Base-by-base conservation (phyloP, 2,113 vertebrate species). In the Brachionichthys hirsutus region DNA sequence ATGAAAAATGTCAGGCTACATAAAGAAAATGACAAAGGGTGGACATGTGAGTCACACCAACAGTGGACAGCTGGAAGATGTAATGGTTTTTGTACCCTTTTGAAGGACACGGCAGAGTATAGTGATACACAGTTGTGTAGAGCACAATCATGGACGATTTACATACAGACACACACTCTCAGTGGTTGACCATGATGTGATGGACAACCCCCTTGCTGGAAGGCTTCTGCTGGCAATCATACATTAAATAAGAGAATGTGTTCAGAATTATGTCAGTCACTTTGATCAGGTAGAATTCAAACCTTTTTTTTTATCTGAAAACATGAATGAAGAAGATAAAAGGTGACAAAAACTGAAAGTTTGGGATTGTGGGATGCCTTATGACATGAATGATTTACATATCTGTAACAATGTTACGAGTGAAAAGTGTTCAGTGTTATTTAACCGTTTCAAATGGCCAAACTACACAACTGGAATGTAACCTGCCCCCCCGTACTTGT, bases 1-100 rank as follows among this genome's bases (percentile, higher is more conserved):
- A 64, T 66, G 56, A 62, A 67, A 64, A 38, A 60, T 67, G 61
- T 56, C 54, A 60, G 40, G 52, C 36, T 30, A 35, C 36, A 62
- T 75, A 50, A 48, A 54, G 51, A 51, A 63, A 55, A 74, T 54
- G 54, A 55, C 64, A 75, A 81, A 73, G 19, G 43, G 47, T 52
- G 13, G 17, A 36, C 38, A 48, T 15, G 12, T 1, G 53, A 63
- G 46, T 73, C 42, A 49, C 11, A 35, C 22, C 9, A 22, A 12
- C 14, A 41, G 12, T 4, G 42, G 46, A 57, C 20, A 19, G 40
- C n/a, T 14, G 51, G 47, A 16, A n/a, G 8, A 3, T 15, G 62
- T 73, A 50, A 79, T 73, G 38, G 43, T 35, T 54, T 22, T 9
- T 50, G 24, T 64, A 52, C 35, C 58, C 52, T 62, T 68, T 58